phyloP scores from a whole-genome alignment of 2,888 invertebrate genomes.

The Eurois occulta region DNA sequence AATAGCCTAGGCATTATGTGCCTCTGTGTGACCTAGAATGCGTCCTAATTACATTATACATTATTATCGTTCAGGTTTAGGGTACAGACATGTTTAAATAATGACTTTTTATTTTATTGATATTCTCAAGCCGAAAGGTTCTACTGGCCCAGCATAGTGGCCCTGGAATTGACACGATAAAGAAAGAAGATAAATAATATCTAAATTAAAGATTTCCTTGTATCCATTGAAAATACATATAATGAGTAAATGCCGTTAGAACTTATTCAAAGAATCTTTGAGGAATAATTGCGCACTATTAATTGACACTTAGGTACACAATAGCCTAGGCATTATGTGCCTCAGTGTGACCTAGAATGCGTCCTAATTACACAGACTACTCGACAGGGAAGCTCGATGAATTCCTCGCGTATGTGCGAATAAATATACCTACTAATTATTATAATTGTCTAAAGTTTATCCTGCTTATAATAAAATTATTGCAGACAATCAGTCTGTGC shows the following conservation, averaged over 20 bases:
- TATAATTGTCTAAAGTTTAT: slow-evolving; percentile 26
- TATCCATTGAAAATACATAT: slow-evolving; percentile 8
- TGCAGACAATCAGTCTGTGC: not conserved
- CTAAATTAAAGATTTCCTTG: not conserved
- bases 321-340: slow-evolving; percentile 27
- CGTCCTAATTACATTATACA: slow-evolving; percentile 48
- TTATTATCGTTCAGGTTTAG: too few relatives aligned
- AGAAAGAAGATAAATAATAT: too few relatives aligned
- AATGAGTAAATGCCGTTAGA: slow-evolving; percentile 17
- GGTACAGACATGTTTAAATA: too few relatives aligned
- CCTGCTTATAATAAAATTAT: not conserved
- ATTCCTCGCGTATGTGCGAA: slow-evolving; percentile 71
- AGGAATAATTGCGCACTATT: slow-evolving; percentile 20
- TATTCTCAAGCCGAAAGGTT: too few relatives aligned
- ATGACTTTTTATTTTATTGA: too few relatives aligned
- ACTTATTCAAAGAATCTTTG: slow-evolving; percentile 13
- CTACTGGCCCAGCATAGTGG: too few relatives aligned
- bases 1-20: slow-evolving; percentile 30
- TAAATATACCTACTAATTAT: slow-evolving; percentile 69
- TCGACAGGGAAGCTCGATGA: slow-evolving; percentile 57
- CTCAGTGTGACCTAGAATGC: slow-evolving; percentile 34
- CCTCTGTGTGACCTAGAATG: slow-evolving; percentile 32
- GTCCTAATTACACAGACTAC: slow-evolving; percentile 43
- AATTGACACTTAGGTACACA: slow-evolving; percentile 36
- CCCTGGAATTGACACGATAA: too few relatives aligned